Evolutionary conservation across 2,113 vertebrate genomes (phyloP).

Genomic region (Numenius arquata): DNA sequence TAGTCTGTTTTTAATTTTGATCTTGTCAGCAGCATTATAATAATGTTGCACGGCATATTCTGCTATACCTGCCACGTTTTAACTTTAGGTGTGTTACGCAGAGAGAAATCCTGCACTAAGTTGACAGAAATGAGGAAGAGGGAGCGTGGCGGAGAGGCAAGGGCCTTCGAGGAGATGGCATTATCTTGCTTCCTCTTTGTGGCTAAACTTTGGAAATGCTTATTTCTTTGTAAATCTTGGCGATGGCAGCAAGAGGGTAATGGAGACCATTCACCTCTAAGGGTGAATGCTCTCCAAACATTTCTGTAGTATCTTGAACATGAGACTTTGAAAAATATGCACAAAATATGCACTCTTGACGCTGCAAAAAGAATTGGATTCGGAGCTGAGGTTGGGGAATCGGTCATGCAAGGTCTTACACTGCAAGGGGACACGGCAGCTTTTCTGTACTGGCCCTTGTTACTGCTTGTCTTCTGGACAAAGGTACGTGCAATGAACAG

Average conservation of each 20-base stretch:
- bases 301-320: not conserved
- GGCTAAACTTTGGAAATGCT: not conserved
- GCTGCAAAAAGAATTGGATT: not conserved
- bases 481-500: fast-evolving
- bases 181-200: not conserved
- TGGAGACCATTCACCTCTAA: no score
- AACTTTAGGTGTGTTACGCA: fast-evolving
- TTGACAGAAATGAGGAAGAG: not conserved
- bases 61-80: not conserved
- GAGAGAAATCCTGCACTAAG: not conserved
- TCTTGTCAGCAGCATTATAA: not conserved
- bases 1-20: not conserved
- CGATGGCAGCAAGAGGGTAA: fast-evolving
- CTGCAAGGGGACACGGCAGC: not conserved
- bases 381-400: not conserved
- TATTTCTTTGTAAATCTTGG: not conserved
- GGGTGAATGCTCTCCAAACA: not conserved
- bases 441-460: not conserved
- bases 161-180: not conserved
- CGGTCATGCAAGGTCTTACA: not conserved
- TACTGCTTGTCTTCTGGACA: not conserved
- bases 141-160: not conserved
- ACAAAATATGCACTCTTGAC: not conserved
- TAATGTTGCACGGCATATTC: not conserved
- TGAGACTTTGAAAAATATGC: not conserved